These are phyloP conservation scores for Cavia porcellus DNA, from an alignment of 2,113 vertebrate genomes.

Conservation along the genomic window DNA sequence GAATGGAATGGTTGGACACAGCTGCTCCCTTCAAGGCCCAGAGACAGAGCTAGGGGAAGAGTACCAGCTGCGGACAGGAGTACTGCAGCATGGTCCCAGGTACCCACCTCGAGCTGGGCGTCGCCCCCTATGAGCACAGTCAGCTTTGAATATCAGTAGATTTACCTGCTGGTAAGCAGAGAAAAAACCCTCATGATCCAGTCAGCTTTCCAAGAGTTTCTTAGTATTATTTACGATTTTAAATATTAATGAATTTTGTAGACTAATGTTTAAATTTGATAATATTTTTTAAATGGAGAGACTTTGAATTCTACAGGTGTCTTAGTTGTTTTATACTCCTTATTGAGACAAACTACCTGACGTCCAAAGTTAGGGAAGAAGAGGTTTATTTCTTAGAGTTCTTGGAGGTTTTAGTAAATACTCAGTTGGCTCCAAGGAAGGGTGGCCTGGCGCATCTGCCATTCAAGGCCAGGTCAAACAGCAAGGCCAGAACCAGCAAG, in stretches of 20 bases:
- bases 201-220: neutral
- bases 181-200: neutral
- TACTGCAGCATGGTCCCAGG: neutral
- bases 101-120: neutral
- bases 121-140: rapidly evolving
- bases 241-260: neutral
- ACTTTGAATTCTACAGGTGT: neutral
- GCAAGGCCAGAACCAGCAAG: no score
- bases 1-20: neutral
- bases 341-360: no score
- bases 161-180: neutral
- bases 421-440: no score
- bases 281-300: neutral
- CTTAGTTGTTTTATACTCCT: no score
- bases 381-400: no score
- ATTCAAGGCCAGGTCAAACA: no score
- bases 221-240: neutral
- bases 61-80: rapidly evolving
- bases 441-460: no score
- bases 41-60: neutral
- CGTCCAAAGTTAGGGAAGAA: no score
- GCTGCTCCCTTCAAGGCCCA: neutral
- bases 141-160: neutral
- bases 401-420: no score
- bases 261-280: neutral